Evolutionary conservation across 2,888 invertebrate genomes (phyloP).

Genomic region (Scrobipalpa costella): DNA sequence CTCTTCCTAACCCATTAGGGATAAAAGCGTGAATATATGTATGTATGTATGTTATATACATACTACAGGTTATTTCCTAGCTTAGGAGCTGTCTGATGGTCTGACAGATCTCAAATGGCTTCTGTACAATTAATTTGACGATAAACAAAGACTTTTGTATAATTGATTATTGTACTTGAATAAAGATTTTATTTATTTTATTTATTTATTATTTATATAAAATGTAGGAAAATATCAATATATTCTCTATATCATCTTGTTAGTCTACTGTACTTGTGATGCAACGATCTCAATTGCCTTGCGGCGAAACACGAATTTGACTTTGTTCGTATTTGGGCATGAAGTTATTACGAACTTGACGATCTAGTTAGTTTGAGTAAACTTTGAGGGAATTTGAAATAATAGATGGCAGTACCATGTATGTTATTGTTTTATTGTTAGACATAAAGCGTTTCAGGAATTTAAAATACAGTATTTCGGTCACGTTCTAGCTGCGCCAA

Average conservation of each 20-base stretch:
- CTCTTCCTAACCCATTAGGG: no score
- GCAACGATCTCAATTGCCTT: neutral
- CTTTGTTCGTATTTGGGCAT: constrained; percentile 8
- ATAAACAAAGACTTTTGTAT: no score
- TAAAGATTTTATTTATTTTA: no score
- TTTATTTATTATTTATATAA: no score
- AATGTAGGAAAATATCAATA: neutral
- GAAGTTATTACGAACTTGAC: neutral
- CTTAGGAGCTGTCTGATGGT: no score
- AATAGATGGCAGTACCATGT: neutral
- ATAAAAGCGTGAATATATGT: no score
- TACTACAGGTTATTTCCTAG: no score
- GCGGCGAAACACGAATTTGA: constrained; percentile 5
- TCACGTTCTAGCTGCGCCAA: neutral
- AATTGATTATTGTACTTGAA: no score
- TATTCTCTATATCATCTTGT: neutral
- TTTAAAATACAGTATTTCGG: neutral
- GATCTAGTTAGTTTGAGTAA: neutral
- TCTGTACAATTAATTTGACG: no score
- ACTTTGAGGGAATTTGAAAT: constrained; percentile 4
- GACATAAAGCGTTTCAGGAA: no score
- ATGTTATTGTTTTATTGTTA: neutral
- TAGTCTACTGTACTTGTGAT: neutral
- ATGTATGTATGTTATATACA: no score
- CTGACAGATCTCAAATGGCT: no score